phyloP scores from a whole-genome alignment of 2,113 vertebrate genomes.

The Formicarius rufipectus region DNA sequence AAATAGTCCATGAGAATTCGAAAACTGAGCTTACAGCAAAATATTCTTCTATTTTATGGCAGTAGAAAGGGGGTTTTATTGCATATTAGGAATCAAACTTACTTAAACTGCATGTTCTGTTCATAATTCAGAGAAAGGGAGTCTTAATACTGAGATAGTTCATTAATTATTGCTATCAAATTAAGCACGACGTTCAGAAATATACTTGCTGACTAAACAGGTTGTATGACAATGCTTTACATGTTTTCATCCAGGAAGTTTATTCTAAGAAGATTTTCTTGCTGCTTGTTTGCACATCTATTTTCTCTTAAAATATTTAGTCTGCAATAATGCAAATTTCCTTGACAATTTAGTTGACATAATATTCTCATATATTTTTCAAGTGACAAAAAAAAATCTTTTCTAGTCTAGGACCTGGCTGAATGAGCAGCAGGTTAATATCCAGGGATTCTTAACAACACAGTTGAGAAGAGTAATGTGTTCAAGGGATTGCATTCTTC shows the following conservation, averaged over 20 bases:
- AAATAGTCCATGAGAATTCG: not conserved
- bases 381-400: not conserved
- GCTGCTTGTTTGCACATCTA: constrained; percentile 32
- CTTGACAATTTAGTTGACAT: not conserved
- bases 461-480: not conserved
- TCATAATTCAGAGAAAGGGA: not conserved
- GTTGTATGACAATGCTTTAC: not conserved
- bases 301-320: constrained; percentile 53
- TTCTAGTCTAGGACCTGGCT: not conserved
- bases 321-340: constrained; percentile 32
- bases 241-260: not conserved
- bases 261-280: not conserved
- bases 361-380: constrained; percentile 20
- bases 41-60: not conserved
- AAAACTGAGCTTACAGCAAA: not conserved
- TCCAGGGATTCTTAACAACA: not conserved
- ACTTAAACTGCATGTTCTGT: not conserved
- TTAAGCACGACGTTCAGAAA: not conserved
- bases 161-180: not conserved
- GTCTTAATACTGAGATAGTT: not conserved
- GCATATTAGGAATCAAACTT: not conserved
- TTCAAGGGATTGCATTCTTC: not conserved
- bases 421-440: not conserved
- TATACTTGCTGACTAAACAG: not conserved
- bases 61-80: not conserved